Evolutionary conservation across 2,888 invertebrate species (phyloP), one percentile per base, ranked within the genome.

Genomic region (Troides helena): DNA sequence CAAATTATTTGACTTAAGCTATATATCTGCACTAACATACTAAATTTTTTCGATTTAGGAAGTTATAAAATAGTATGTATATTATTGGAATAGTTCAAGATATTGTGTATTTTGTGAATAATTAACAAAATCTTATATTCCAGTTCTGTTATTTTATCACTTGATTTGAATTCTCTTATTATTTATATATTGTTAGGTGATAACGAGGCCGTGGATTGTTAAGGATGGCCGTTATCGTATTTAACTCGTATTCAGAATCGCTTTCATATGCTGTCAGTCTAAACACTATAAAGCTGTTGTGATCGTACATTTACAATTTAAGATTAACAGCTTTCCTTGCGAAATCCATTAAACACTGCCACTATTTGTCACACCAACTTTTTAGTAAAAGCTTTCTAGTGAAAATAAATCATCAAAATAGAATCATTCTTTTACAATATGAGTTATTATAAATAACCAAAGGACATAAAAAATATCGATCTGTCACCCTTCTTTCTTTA

Each of bases 1-100:
- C 92, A 90, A 92, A 92, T 92, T 56, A 69, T 56, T 69, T 60
- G 8, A 57, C 57, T 57, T n/a, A 57, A 23, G 12, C 57, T 23
- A 21, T 21, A 21, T 6, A n/a, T 21, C 0, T 57, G 5, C 8
- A 2, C 21, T 57, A 21, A 57, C 18, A 57, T 23, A 39, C 3
- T 57, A 2, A 46, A 17, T 14, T 14, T 17, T 50, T 50, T 5
- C 17, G 12, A 50, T 17, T 2, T 39, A 5, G 12, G 0, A 14
- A 50, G 17, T 50, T 17, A 17, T 14, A 18, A 50, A 50, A 50
- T 50, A 50, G 50, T 5, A 1, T 17, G 18, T 5, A 5, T 50
- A 5, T 46, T 8, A 14, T 3, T 43, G 14, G 10, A 50, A 5
- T 1, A 50, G 14, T 5, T 0, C 7, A 8, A 39, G 10, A 6